Evolutionary conservation across 2,888 invertebrate species (phyloP).

Genomic region (Apantesis nais): DNA sequence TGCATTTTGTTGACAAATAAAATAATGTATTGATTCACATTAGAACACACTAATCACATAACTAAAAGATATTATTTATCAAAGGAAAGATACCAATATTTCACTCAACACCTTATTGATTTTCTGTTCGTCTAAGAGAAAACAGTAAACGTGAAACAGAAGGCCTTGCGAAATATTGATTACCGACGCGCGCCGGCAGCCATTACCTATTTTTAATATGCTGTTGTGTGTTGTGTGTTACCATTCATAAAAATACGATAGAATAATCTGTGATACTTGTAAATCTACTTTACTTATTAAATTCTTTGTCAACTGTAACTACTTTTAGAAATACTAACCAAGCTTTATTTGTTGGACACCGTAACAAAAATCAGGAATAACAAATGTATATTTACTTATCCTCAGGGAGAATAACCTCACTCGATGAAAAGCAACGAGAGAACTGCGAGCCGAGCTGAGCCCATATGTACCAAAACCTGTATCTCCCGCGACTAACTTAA

Average conservation of each 20-base stretch:
- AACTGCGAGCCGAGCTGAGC: no score
- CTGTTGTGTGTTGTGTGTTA: background rate
- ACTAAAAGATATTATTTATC: conserved; percentile 11
- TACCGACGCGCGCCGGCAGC: conserved; percentile 32
- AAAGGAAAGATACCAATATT: background rate
- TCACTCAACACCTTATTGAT: conserved; percentile 31
- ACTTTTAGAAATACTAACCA: no score
- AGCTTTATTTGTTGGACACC: no score
- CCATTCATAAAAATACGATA: background rate
- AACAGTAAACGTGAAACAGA: conserved; percentile 14
- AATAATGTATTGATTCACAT: conserved; percentile 7
- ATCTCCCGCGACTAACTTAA: no score
- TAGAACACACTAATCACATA: conserved; percentile 28
- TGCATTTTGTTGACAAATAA: conserved; percentile 86
- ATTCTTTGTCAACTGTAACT: no score
- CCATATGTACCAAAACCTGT: no score
- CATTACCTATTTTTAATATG: conserved; percentile 17
- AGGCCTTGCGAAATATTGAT: conserved; percentile 16
- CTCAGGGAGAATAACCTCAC: no score
- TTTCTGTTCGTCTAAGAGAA: conserved; percentile 17
- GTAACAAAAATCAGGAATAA: no score
- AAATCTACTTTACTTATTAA: no score
- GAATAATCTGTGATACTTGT: no score
- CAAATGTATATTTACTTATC: no score
- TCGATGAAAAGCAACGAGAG: no score